A percentile compares a stretch with the other conserved stretches of the same genome.
Evolutionary conservation across 2,797 vertebrate species (phyloP).

Genomic region (Alca torda): DNA sequence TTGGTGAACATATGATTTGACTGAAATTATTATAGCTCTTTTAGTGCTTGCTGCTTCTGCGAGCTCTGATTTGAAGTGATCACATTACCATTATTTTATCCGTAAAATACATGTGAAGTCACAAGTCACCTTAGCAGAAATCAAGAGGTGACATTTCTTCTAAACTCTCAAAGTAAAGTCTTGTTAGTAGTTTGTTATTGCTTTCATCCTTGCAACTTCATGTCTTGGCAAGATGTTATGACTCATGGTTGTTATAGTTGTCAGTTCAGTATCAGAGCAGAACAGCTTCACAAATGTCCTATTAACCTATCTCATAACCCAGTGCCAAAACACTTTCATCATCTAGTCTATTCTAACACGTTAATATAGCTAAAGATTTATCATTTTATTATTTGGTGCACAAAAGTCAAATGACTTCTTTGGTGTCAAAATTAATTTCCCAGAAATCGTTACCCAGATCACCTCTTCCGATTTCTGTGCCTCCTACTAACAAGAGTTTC

Average conservation of each 20-base stretch:
- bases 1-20: neutral
- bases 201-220: neutral
- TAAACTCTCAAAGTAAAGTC: neutral
- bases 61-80: neutral
- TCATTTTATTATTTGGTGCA: neutral
- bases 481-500: neutral
- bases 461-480: neutral
- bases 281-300: constrained; percentile 51
- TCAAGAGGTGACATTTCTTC: neutral
- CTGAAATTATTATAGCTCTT: neutral
- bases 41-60: neutral
- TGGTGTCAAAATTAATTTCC: constrained; percentile 32
- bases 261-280: constrained; percentile 28
- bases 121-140: neutral
- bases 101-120: neutral
- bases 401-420: constrained; percentile 29
- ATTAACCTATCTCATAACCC: constrained; percentile 58
- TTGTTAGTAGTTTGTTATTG: neutral
- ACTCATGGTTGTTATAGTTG: constrained; percentile 21
- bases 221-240: neutral
- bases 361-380: constrained; percentile 47
- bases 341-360: neutral
- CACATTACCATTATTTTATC: neutral
- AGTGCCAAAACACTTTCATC: constrained; percentile 19
- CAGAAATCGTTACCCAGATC: neutral